These are phyloP conservation scores for Hormaphis cornu DNA, from an alignment of 1,140 invertebrate genomes.

Conservation along the genomic window DNA sequence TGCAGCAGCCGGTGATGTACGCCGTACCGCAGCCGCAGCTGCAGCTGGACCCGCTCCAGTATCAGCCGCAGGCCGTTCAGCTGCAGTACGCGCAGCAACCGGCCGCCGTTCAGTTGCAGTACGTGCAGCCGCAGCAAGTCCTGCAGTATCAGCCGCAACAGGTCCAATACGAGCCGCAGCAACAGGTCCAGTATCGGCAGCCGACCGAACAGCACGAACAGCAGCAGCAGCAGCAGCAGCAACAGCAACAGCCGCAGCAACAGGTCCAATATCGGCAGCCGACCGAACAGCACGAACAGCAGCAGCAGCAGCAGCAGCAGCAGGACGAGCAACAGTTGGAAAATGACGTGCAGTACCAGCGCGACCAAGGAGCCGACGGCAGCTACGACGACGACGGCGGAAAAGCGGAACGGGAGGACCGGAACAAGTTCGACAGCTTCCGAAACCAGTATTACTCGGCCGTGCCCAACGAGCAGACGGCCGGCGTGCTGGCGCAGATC, in stretches of 20 bases:
- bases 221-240: neutral
- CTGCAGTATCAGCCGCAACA: neutral
- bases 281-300: neutral
- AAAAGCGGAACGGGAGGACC: neutral
- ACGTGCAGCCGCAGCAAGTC: neutral
- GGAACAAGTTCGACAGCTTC: neutral
- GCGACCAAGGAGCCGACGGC: neutral
- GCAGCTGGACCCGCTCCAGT: neutral
- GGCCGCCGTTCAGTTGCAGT: neutral
- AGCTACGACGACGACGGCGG: neutral
- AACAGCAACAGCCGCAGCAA: constrained; percentile 30
- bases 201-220: neutral
- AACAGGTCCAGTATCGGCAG: neutral
- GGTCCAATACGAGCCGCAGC: neutral
- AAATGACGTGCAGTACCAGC: constrained; percentile 38
- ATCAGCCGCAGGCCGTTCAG: neutral
- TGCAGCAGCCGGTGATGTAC: neutral
- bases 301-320: neutral
- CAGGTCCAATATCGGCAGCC: neutral
- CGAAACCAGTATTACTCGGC: constrained; percentile 11
- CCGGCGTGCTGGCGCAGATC: constrained; percentile 13
- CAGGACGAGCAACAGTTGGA: neutral
- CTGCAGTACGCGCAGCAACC: constrained; percentile 10
- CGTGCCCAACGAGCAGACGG: constrained; percentile 10
- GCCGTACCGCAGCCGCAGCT: neutral